Conservation (phyloP, 2,797 vertebrate species). For the Onychomys arenicola region DNA sequence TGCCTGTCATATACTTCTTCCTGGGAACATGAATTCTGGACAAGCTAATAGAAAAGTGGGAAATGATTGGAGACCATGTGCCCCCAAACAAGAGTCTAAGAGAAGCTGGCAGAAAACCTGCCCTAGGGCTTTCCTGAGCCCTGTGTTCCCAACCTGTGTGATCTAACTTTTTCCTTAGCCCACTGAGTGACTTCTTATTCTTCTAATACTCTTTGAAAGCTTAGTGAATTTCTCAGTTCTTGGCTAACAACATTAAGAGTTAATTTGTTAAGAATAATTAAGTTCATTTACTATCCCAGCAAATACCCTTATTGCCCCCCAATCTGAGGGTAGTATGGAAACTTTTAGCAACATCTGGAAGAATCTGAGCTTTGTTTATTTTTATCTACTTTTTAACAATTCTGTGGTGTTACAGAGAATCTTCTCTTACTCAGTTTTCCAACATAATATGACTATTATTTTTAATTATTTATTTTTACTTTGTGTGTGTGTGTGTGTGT, state of each 20-base stretch:
- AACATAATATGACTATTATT: neutral
- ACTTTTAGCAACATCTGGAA: neutral
- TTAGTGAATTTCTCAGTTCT: neutral
- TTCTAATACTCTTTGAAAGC: neutral
- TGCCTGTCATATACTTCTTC: neutral
- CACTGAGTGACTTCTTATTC: neutral
- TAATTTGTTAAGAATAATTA: no score
- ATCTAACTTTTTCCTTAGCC: slow-evolving; percentile 8
- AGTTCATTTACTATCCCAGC: slow-evolving; percentile 4
- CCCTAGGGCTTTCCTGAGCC: neutral
- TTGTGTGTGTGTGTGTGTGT: neutral
- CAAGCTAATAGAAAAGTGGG: neutral
- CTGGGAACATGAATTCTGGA: neutral
- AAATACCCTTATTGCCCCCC: neutral
- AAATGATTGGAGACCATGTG: neutral
- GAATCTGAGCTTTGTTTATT: neutral
- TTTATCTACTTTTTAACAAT: neutral
- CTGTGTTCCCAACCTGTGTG: neutral
- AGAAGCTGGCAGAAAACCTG: neutral
- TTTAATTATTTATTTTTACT: neutral
- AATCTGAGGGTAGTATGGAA: neutral
- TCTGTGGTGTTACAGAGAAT: neutral
- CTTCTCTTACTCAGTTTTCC: slow-evolving; percentile 18
- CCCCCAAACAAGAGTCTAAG: neutral
- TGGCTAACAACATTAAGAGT: neutral